Conservation (phyloP, 2,797 vertebrate species). For the Pseudomugil gertrudae region DNA sequence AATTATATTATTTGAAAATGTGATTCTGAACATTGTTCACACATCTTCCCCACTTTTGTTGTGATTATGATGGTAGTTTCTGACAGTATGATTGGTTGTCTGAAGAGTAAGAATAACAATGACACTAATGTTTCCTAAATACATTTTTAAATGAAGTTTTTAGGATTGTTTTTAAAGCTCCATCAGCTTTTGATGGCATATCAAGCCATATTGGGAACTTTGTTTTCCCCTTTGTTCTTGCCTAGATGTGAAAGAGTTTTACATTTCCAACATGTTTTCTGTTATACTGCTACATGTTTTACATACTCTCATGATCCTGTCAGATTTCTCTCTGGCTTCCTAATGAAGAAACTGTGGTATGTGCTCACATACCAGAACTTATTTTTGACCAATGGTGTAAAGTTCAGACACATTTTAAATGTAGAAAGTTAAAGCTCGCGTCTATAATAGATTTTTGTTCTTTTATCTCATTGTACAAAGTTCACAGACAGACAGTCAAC, state of each 20-base stretch:
- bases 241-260: not conserved
- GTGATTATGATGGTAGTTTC: not conserved
- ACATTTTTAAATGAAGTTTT: not conserved
- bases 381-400: constrained; percentile 8
- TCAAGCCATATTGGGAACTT: not conserved
- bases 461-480: not conserved
- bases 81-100: not conserved
- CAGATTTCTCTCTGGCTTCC: constrained; percentile 64
- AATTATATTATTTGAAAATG: not conserved
- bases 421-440: not conserved
- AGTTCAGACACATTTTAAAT: constrained; percentile 1
- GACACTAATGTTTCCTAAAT: not conserved
- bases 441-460: not conserved
- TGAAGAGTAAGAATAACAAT: not conserved
- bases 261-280: too few species aligned
- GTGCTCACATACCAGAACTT: constrained; percentile 27
- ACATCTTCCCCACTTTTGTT: not conserved
- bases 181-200: not conserved
- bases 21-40: too few species aligned
- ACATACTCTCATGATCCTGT: constrained; percentile 50
- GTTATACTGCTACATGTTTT: constrained; percentile 26
- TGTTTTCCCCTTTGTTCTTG: not conserved
- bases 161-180: not conserved
- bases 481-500: too few species aligned
- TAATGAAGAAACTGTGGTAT: constrained; percentile 52